Evolutionary conservation across 2,888 invertebrate genomes (phyloP), one percentile per base, ranked within the genome.

Genomic region (Ormyrus pomaceus): DNA sequence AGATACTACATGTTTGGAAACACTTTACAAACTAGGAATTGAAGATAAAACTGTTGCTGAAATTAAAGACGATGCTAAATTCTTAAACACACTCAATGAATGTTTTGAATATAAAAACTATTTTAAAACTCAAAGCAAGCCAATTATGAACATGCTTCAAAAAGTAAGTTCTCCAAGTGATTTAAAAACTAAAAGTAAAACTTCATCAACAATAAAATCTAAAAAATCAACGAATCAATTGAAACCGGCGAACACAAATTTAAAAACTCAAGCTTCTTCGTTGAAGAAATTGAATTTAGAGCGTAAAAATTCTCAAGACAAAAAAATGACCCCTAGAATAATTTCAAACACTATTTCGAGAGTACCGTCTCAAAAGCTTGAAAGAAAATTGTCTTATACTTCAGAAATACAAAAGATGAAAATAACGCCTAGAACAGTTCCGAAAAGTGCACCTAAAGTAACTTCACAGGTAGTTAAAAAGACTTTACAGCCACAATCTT

Each of bases 61-160:
- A 0, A 73, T 79, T 2, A 80, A 74, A 10, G 77, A 77, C 0
- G 83, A 79, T 7, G 64, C 55, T 0, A 82, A 85, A 19, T 87
- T 89, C 11, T 66, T 88, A 8, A 84, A 85, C 75, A 87, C 88
- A 0, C 69, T 89, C 4, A 84, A 82, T 13, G 83, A 87, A 5
- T 86, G 88, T 6, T 80, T 86, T 51, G 84, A 85, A 5, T 89
- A 89, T 76, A 83, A 86, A 51, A 83, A 85, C n/a, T 85, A 86
- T 64, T 69, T 88, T n/a, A 73, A 77, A 45, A 80, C 72, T 53
- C 80, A 81, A 34, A 82, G 82, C 53, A 82, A 81, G 56, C 81
- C 83, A 5, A 61, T 81, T 55, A 50, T 80, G 8, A 76, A 80
- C 8, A 80, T 80, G n/a, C 51, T 82, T 1, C 73, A 79, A 64